A percentile compares a stretch with the other conserved stretches of the same genome.
phyloP scores from a whole-genome alignment of 2,888 invertebrate genomes.

The Aspidiotus destructor region DNA sequence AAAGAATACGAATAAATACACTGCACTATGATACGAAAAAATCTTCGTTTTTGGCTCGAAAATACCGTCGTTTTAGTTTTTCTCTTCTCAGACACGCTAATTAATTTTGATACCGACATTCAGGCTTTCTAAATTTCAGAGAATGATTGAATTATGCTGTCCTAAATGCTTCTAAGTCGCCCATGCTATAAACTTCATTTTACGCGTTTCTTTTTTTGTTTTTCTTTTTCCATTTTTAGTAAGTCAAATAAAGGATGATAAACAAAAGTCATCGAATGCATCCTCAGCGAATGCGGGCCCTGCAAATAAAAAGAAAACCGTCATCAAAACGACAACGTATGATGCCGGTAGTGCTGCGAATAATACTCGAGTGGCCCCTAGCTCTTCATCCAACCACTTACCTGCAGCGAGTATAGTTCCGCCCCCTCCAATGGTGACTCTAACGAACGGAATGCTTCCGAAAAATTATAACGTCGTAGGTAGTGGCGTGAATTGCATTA shows the following conservation, averaged over 20 bases:
- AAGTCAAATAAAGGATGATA: slow-evolving; percentile 24
- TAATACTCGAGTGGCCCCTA: neutral
- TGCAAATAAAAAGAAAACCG: slow-evolving; percentile 5
- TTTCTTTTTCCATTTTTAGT: slow-evolving; percentile 15
- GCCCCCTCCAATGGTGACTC: neutral
- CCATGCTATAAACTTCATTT: neutral
- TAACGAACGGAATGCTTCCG: no score
- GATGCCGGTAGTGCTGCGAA: neutral
- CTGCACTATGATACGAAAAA: no score
- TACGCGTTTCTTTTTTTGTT: neutral
- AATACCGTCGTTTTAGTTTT: no score
- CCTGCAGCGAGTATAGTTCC: neutral
- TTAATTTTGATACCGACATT: no score
- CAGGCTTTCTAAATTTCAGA: no score
- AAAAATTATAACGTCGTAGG: slow-evolving; percentile 17
- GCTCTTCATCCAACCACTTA: neutral
- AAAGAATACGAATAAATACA: neutral
- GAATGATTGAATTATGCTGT: neutral
- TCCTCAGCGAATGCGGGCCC: neutral
- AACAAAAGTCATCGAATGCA: slow-evolving; percentile 6
- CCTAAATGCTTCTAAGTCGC: no score
- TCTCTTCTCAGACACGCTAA: no score
- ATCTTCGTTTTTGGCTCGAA: no score
- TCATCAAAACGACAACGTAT: neutral
- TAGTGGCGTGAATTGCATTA: slow-evolving; percentile 20